A percentile compares a stretch with the other conserved stretches of the same genome.
Evolutionary conservation across 2,113 vertebrate genomes (phyloP).

Genomic region (Pluvianellus socialis): DNA sequence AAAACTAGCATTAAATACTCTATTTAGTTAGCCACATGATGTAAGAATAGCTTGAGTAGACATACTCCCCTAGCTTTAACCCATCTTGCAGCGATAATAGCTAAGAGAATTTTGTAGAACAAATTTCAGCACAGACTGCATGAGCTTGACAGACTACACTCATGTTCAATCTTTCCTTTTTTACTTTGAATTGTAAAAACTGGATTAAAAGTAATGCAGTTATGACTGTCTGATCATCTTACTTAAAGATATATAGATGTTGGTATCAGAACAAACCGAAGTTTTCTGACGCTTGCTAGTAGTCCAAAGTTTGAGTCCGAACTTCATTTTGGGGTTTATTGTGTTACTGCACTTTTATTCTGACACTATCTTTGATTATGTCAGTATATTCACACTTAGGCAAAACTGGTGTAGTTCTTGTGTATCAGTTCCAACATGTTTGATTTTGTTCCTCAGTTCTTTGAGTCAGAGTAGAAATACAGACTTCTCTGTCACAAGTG

Average conservation of each 20-base stretch:
- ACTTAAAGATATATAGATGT: background rate
- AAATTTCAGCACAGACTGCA: background rate
- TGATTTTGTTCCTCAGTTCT: slow-evolving; percentile 14
- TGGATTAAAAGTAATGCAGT: background rate
- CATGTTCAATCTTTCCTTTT: background rate
- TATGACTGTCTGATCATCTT: background rate
- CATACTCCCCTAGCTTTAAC: background rate
- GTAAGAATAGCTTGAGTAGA: background rate
- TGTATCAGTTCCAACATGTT: background rate
- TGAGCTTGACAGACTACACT: background rate
- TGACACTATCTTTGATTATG: background rate
- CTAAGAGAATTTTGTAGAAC: background rate
- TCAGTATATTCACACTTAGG: background rate
- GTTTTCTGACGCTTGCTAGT: background rate
- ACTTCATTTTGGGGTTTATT: background rate
- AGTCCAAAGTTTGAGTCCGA: background rate
- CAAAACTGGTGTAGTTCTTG: background rate
- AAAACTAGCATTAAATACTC: background rate
- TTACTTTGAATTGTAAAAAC: background rate
- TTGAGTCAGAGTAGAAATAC: background rate
- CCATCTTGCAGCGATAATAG: background rate
- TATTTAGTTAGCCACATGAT: background rate
- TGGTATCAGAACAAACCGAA: background rate
- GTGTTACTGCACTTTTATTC: background rate
- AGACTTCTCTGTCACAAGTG: background rate